phyloP scores from a whole-genome alignment of 2,797 vertebrate species.

The Hemibagrus guttatus region DNA sequence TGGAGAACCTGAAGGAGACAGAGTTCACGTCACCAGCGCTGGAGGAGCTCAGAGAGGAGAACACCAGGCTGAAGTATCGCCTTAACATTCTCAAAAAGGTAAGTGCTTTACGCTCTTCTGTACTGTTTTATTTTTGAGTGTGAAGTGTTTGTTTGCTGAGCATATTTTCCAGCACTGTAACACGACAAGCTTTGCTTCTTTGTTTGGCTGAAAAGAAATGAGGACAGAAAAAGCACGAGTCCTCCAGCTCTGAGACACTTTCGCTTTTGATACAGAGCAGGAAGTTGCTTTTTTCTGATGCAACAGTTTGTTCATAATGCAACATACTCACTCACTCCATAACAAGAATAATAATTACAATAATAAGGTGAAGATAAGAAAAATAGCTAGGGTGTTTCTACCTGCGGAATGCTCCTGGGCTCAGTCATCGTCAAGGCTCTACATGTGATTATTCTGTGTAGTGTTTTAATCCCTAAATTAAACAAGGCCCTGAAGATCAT shows the following conservation, averaged over 20 bases:
- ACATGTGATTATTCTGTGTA: not conserved
- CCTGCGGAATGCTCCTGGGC: not conserved
- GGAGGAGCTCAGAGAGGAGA: constrained; percentile 85
- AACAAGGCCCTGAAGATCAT: not conserved
- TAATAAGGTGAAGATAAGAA: not conserved
- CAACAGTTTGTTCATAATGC: not conserved
- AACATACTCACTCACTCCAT: not conserved
- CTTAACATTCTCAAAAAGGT: constrained; percentile 88
- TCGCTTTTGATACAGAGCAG: not conserved
- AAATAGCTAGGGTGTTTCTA: not conserved
- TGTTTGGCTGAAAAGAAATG: not conserved
- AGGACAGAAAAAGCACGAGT: not conserved
- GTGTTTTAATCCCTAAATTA: not conserved
- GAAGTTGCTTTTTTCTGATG: too few relatives aligned
- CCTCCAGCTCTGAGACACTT: not conserved
- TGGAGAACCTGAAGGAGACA: constrained; percentile 79
- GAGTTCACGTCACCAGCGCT: constrained; percentile 69
- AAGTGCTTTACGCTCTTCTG: constrained; percentile 38
- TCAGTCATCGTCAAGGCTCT: not conserved
- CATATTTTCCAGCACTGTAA: not conserved
- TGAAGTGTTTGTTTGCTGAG: too few relatives aligned
- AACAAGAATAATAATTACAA: not conserved
- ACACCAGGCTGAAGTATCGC: constrained; percentile 87
- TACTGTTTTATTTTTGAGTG: too few relatives aligned
- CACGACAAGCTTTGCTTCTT: not conserved